Percentiles rank a stretch among this genome's conserved stretches.
These are phyloP conservation scores for Acanthosoma haemorrhoidale DNA, from an alignment of 2,888 invertebrate species.

Conservation along the genomic window DNA sequence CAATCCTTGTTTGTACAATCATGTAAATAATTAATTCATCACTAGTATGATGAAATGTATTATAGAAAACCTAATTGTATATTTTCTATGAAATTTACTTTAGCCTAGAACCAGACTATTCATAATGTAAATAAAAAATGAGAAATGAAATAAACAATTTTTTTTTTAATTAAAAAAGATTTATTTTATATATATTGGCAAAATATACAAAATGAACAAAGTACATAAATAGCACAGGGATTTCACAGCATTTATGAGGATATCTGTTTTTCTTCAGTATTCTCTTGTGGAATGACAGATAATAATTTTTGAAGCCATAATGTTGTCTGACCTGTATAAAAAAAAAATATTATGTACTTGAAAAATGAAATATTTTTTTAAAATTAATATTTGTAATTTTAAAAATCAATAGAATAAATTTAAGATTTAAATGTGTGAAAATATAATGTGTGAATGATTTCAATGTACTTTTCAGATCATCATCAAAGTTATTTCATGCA, in stretches of 20 bases:
- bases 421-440: no score
- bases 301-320: constrained; percentile 38
- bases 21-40: not conserved
- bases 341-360: not conserved
- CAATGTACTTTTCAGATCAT: no score
- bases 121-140: not conserved
- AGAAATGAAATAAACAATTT: not conserved
- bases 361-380: not conserved
- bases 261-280: not conserved
- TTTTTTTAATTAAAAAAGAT: constrained; percentile 13
- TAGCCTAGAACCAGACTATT: not conserved
- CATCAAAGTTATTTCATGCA: no score
- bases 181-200: not conserved
- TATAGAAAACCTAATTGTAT: constrained; percentile 1
- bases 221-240: not conserved
- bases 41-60: not conserved
- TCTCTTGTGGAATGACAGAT: constrained; percentile 34
- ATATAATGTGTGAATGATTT: no score
- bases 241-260: not conserved
- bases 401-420: no score
- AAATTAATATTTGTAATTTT: not conserved
- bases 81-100: not conserved
- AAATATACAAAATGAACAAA: constrained; percentile 18
- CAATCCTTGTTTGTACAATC: constrained; percentile 9
- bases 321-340: constrained; percentile 35